phyloP scores from a whole-genome alignment of 2,888 invertebrate species.

The Teleogryllus oceanicus region DNA sequence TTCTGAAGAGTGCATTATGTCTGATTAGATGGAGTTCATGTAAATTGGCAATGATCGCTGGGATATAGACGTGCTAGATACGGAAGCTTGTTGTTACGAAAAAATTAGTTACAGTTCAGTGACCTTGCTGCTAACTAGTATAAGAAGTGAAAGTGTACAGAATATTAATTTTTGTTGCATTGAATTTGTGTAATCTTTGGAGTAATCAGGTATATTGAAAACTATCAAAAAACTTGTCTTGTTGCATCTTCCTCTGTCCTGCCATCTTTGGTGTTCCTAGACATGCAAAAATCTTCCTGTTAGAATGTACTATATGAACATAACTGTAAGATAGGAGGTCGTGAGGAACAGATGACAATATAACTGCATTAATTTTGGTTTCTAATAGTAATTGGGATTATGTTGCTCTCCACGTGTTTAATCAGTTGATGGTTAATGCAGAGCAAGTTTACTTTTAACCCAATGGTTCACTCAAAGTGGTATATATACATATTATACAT shows the following conservation, averaged over 20 bases:
- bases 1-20: conserved; percentile 20
- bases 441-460: neutral
- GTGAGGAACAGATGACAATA: too few species aligned
- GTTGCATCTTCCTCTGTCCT: too few species aligned
- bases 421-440: too few species aligned
- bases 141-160: conserved; percentile 11
- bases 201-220: too few species aligned
- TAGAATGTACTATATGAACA: too few species aligned
- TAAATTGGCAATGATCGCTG: neutral
- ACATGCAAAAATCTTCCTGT: too few species aligned
- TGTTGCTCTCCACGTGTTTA: too few species aligned
- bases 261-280: too few species aligned
- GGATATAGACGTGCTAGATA: conserved; percentile 6
- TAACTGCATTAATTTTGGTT: too few species aligned
- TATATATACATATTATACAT: conserved; percentile 6
- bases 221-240: too few species aligned
- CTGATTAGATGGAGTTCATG: conserved; percentile 10
- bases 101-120: neutral
- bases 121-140: neutral
- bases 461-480: neutral
- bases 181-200: neutral
- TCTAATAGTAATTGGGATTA: too few species aligned
- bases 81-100: conserved; percentile 1
- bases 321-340: too few species aligned
- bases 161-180: neutral